A percentile compares a stretch with the other conserved stretches of the same genome.
Conservation (phyloP, 2,888 invertebrate genomes). For the Eledone cirrhosa region DNA sequence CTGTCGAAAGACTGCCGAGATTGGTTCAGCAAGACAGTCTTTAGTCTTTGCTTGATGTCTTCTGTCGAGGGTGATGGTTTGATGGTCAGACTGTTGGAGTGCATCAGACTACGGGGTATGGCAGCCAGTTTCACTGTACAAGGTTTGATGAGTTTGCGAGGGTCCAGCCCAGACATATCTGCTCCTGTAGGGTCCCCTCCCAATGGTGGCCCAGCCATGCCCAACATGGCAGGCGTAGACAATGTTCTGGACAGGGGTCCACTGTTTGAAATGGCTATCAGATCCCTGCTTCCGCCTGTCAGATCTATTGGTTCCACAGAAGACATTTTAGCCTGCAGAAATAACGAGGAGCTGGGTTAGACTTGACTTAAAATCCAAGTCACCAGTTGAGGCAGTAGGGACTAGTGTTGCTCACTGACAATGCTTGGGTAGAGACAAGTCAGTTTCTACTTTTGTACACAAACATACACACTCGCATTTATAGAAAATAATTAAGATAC, state of each 20-base stretch:
- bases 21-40: constrained; percentile 10
- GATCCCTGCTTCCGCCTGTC: not conserved
- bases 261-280: no score
- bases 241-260: no score
- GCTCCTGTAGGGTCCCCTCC: not conserved
- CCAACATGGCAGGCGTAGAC: constrained; percentile 3
- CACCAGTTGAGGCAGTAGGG: no score
- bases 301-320: constrained; percentile 28
- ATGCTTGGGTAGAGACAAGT: no score
- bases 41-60: constrained; percentile 19
- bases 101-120: constrained; percentile 26
- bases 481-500: no score
- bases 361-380: not conserved
- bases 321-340: constrained; percentile 23
- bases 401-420: no score
- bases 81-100: constrained; percentile 18
- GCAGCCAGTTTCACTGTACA: constrained; percentile 24
- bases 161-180: constrained; percentile 10
- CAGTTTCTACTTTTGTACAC: no score
- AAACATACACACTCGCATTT: no score
- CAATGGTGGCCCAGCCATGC: constrained; percentile 10
- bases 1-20: not conserved
- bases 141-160: constrained; percentile 28
- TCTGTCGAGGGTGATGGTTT: constrained; percentile 25
- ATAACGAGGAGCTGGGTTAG: constrained; percentile 11